Conservation (phyloP, 2,797 vertebrate species). For the Tiaroga cobitis region DNA sequence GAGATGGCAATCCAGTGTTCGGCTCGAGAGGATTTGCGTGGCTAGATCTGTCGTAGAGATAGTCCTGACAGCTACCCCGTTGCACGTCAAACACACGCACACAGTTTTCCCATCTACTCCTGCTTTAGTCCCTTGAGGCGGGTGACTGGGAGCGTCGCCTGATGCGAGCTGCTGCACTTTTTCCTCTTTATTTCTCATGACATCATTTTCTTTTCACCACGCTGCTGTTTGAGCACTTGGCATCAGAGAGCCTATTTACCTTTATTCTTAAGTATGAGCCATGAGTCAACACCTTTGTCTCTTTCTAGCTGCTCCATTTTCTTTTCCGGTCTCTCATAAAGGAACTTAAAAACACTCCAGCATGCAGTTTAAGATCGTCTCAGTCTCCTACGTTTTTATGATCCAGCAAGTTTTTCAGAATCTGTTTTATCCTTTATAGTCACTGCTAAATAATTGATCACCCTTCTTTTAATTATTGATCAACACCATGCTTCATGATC, state of each 20-base stretch:
- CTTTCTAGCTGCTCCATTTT: constrained; percentile 14
- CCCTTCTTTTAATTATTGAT: constrained; percentile 57
- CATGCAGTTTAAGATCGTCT: constrained; percentile 15
- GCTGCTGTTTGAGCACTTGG: not conserved
- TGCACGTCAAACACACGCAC: constrained; percentile 40
- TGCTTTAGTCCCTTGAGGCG: constrained; percentile 32
- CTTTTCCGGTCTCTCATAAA: not conserved
- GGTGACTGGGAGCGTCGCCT: constrained; percentile 34
- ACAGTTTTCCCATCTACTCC: constrained; percentile 42
- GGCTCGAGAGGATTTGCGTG: constrained; percentile 57
- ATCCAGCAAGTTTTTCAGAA: constrained; percentile 34
- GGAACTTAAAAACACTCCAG: not conserved
- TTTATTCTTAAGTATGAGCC: constrained; percentile 23
- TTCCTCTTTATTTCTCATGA: constrained; percentile 42
- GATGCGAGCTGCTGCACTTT: constrained; percentile 18
- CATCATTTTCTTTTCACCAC: constrained; percentile 26
- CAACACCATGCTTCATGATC: constrained; percentile 12
- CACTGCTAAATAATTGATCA: constrained; percentile 67
- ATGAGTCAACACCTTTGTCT: constrained; percentile 44
- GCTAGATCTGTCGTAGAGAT: constrained; percentile 50
- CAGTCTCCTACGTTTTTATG: not conserved
- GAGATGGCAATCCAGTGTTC: constrained; percentile 52
- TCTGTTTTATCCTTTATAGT: constrained; percentile 65
- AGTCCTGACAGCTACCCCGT: constrained; percentile 51
- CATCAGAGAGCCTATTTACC: constrained; percentile 35